Percentiles rank a stretch among this genome's conserved stretches.
Conservation (phyloP, 2,888 invertebrate species). For the Aphidius colemani region DNA sequence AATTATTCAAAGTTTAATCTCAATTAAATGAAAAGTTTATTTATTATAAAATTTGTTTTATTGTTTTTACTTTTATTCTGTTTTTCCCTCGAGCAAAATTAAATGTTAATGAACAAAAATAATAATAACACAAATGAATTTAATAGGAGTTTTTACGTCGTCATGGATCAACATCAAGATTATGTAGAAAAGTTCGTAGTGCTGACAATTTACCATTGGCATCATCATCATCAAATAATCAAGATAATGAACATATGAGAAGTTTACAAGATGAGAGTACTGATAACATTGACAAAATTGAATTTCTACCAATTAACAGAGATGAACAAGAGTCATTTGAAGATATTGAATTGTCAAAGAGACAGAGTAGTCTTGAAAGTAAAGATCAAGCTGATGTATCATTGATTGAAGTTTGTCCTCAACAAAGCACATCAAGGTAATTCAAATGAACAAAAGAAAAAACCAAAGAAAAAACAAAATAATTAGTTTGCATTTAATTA, state of each 20-base stretch:
- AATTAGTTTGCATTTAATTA: background rate
- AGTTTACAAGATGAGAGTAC: constrained; percentile 44
- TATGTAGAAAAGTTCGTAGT: constrained; percentile 80
- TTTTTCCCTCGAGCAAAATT: too few species aligned
- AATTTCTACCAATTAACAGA: constrained; percentile 45
- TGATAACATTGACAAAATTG: constrained; percentile 50
- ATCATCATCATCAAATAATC: constrained; percentile 48
- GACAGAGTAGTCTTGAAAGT: constrained; percentile 49
- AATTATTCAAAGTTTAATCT: too few species aligned
- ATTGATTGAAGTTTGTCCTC: constrained; percentile 41
- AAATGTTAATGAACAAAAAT: too few species aligned
- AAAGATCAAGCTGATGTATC: constrained; percentile 46
- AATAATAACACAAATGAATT: constrained; percentile 10
- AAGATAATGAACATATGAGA: constrained; percentile 34
- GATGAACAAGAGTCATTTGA: constrained; percentile 48
- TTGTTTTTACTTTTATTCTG: too few species aligned
- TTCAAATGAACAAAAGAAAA: background rate
- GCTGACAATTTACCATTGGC: constrained; percentile 69
- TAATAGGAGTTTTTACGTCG: constrained; percentile 72
- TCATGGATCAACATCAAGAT: constrained; percentile 78
- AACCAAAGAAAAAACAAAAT: too few species aligned
- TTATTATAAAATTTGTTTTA: too few species aligned
- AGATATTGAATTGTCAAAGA: constrained; percentile 41
- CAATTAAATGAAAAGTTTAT: too few species aligned
- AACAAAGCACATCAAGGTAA: constrained; percentile 49